phyloP scores from a whole-genome alignment of 2,888 invertebrate species.

The Periphyllus acericola region DNA sequence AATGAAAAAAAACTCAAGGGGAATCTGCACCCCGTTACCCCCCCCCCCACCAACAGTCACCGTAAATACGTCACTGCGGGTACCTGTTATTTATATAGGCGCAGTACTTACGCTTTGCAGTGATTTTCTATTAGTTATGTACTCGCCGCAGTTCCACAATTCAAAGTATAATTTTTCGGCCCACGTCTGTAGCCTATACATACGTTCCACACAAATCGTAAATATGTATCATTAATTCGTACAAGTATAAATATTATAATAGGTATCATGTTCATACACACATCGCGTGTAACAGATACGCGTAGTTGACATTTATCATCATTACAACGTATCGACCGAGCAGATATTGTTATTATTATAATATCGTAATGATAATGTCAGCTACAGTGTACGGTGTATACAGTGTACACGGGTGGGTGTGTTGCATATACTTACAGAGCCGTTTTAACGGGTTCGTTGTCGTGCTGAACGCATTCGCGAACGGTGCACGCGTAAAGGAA shows the following conservation, averaged over 20 bases:
- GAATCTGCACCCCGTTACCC: too few species aligned
- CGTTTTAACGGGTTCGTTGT: conserved; percentile 50
- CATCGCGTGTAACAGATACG: too few species aligned
- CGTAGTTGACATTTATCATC: neutral
- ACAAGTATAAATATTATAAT: neutral
- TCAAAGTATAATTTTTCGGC: conserved; percentile 82
- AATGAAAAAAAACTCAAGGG: too few species aligned
- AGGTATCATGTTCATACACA: too few species aligned
- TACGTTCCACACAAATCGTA: too few species aligned
- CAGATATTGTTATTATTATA: too few species aligned
- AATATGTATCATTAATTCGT: neutral
- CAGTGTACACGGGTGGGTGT: neutral
- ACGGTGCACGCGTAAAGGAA: conserved; percentile 22
- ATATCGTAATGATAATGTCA: too few species aligned
- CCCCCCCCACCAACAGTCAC: too few species aligned
- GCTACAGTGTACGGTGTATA: too few species aligned
- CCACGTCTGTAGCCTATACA: conserved; percentile 69
- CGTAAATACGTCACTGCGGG: too few species aligned
- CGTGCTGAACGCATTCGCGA: conserved; percentile 36
- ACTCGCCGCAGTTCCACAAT: conserved; percentile 81
- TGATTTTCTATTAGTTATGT: conserved; percentile 81
- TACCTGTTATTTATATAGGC: too few species aligned
- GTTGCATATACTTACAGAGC: conserved; percentile 38
- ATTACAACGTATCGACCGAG: too few species aligned
- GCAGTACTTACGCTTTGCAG: conserved; percentile 76